Base-by-base conservation (phyloP, 2,888 invertebrate genomes). In the Cryptocephalus moraei region DNA sequence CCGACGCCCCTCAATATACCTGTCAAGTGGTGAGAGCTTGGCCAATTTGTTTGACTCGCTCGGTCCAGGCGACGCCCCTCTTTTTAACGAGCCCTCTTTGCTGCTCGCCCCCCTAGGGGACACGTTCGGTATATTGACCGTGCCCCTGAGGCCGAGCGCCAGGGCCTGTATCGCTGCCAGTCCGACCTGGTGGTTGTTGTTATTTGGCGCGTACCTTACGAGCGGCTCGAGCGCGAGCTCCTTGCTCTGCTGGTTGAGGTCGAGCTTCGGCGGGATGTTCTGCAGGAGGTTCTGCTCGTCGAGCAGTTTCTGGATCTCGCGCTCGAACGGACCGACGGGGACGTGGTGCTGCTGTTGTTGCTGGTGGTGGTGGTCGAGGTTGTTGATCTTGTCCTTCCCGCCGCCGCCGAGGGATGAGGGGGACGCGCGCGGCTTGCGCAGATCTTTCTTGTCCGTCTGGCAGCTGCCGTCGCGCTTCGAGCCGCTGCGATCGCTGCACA, bases 121-220 rank as follows among this genome's bases (percentile, higher is more conserved):
- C 65, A 69, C 65, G 61, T 68, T 67, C 49, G 67, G 60, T 56
- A 67, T 68, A 60, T 67, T 68, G 57, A 67, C 67, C 13, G 67
- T 64, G 42, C 68, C 67, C 57, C 67, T 68, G 55, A 70, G 62
- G 52, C 70, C 70, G 47, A 71, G 59, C 51, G 84, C 85, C 54
- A 86, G 77, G 63, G 86, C 84, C 62, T 86, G 82, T 59, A 87
- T 84, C 57, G 86, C 86, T 43, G 86, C 86, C 63, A 86, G 71
- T 32, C 86, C 86, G 55, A 86, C 86, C 51, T 84, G 83, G 69
- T 84, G 84, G 64, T 78, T 80, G 61, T 71, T 73, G 69, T 79
- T 80, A 67, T 77, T 78, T 61, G 73, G 71, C 57, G 68, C 70
- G 39, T 55, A 52, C 65, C 65, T 64, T 49, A 65, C 65, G 46